Evolutionary conservation across 2,888 invertebrate genomes (phyloP), one percentile per base, ranked within the genome.

Genomic region (Lasioglossum calceatum): DNA sequence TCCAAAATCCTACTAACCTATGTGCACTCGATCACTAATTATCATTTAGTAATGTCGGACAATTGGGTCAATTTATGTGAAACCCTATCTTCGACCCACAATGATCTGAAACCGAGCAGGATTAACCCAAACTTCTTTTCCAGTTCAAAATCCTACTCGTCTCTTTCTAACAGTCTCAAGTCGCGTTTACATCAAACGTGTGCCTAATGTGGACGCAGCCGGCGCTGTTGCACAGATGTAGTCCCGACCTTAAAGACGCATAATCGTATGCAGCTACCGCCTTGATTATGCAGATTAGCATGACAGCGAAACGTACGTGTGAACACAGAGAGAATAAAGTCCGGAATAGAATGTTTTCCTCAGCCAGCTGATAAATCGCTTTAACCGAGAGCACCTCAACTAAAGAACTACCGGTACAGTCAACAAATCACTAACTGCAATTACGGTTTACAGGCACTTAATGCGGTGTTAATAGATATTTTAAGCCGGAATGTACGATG

Each of bases 231-330:
- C 67, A 67, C 32, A 67, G 36, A 67, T 71, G 36, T 71, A 39
- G 71, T 10, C 23, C 42, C 39, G 42, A 42, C 42, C 23, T 39
- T 71, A 39, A 71, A 71, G 42, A 39, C 42, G 42, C 71, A 71
- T 42, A 71, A 39, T 71, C 71, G 71, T 39, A 71, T 39, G 42
- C 36, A 42, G 36, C 71, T 39, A 39, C 71, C 19, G 71, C 71
- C 71, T 71, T 71, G 42, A 71, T 71, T 39, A 42, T 71, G 71
- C 36, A 71, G 39, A 71, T 71, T 71, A 71, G 42, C 71, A 71
- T 71, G 71, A 71, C 71, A 67, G 67, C 67, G 67, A 67, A 67
- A 36, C 67, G 67, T 67, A 67, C 36, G 67, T 67, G 67, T 67
- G 67, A 67, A 67, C 67, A 67, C 32, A 67, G 32, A 67, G 67